A percentile compares a stretch with the other conserved stretches of the same genome.
Evolutionary conservation across 2,888 invertebrate species (phyloP).

Genomic region (Callosobruchus maculatus): DNA sequence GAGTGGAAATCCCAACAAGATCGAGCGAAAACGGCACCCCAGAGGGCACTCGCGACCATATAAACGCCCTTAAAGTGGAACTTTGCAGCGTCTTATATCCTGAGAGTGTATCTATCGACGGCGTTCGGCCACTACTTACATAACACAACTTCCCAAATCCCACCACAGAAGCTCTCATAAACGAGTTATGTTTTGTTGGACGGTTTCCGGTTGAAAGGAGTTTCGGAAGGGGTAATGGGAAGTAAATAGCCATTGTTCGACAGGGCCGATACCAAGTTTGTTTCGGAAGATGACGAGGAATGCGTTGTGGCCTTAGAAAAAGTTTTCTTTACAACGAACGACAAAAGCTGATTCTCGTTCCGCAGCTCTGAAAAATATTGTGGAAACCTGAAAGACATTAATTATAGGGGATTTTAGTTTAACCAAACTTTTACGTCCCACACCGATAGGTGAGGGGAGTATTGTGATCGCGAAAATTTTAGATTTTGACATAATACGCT

Average conservation of each 20-base stretch:
- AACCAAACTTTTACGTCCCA: too few relatives aligned
- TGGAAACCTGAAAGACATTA: too few relatives aligned
- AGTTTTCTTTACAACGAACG: too few relatives aligned
- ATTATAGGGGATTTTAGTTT: too few relatives aligned
- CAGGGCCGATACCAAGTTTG: background rate
- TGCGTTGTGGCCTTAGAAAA: background rate
- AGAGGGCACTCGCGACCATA: slow-evolving; percentile 39
- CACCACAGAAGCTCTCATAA: background rate
- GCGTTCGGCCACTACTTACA: slow-evolving; percentile 20
- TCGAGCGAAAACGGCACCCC: slow-evolving; percentile 32
- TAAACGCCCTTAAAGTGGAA: slow-evolving; percentile 37
- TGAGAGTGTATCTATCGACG: background rate
- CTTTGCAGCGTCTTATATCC: slow-evolving; percentile 33
- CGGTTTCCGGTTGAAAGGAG: background rate
- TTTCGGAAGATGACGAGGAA: background rate
- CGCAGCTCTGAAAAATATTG: too few relatives aligned
- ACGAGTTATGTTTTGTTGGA: background rate
- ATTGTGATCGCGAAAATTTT: too few relatives aligned
- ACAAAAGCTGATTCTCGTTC: too few relatives aligned
- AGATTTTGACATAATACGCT: too few relatives aligned
- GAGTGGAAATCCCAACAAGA: slow-evolving; percentile 31
- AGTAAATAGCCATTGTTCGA: background rate
- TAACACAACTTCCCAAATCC: background rate
- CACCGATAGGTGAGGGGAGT: too few relatives aligned
- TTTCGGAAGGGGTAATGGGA: background rate